Percentiles rank a stretch among this genome's conserved stretches.
Evolutionary conservation across 1,140 invertebrate genomes (phyloP).

Genomic region (Trinorchestia longiramus): DNA sequence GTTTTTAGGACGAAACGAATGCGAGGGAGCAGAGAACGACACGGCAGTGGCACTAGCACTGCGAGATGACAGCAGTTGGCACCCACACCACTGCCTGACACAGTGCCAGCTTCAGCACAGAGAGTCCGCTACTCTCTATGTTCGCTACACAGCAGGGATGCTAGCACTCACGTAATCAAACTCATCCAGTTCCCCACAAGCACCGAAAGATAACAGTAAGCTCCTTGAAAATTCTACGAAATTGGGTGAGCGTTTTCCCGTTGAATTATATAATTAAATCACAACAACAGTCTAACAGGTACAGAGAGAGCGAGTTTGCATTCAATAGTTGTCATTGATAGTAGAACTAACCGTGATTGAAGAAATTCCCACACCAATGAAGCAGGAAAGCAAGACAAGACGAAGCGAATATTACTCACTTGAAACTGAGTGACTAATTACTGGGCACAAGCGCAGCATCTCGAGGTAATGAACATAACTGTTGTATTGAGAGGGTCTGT

Average conservation of each 20-base stretch:
- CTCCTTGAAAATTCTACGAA: background rate
- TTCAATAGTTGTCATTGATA: background rate
- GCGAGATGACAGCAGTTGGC: conserved; percentile 41
- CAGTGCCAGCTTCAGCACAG: conserved; percentile 17
- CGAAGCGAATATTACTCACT: background rate
- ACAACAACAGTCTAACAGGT: background rate
- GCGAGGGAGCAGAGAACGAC: background rate
- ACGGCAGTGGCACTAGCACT: conserved; percentile 25
- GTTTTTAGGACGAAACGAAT: background rate
- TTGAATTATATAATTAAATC: background rate
- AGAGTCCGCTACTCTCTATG: background rate
- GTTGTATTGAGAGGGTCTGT: background rate
- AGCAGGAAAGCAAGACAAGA: background rate
- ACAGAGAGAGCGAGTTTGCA: background rate
- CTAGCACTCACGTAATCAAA: background rate
- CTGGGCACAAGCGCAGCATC: background rate
- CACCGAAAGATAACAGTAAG: background rate
- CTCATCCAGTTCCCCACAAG: background rate
- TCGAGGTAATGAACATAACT: background rate
- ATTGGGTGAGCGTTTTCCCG: background rate
- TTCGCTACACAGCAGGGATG: background rate
- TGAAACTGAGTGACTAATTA: background rate
- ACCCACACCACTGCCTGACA: conserved; percentile 41
- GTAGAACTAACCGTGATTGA: background rate
- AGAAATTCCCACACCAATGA: background rate